Evolutionary conservation across 2,113 vertebrate species (phyloP).

Genomic region (Acrocephalus kingi): DNA sequence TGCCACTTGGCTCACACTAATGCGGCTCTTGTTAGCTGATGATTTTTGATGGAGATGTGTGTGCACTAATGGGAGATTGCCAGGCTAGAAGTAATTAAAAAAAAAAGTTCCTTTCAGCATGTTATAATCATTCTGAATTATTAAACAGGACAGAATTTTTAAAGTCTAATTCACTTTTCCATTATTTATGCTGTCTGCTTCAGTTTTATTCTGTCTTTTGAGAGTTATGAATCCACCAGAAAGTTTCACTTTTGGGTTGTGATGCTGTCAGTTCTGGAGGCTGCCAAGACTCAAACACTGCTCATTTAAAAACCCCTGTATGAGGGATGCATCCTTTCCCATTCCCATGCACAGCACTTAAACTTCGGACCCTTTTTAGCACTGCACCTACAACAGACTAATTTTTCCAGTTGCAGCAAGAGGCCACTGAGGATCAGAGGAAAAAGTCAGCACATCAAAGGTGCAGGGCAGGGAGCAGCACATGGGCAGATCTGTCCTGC

Average conservation of each 20-base stretch:
- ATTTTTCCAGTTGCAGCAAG: neutral
- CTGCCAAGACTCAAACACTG: neutral
- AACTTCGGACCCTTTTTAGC: neutral
- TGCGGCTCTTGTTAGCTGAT: neutral
- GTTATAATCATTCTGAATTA: conserved; percentile 56
- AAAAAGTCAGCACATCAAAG: conserved; percentile 7
- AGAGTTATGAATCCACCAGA: neutral
- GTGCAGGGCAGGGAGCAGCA: neutral
- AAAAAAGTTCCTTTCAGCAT: conserved; percentile 28
- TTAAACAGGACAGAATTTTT: conserved; percentile 51
- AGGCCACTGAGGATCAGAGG: neutral
- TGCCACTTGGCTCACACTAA: neutral
- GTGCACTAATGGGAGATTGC: conserved; percentile 7
- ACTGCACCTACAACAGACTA: neutral
- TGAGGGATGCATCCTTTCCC: neutral
- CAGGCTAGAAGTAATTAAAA: conserved; percentile 47
- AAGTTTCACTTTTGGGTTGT: conserved; percentile 43
- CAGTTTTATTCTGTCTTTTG: conserved; percentile 13
- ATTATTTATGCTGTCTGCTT: conserved; percentile 63
- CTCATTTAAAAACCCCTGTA: neutral
- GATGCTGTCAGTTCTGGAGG: neutral
- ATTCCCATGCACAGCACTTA: neutral
- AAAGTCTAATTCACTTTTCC: conserved; percentile 57
- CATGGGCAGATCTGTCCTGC: conserved; percentile 14
- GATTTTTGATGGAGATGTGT: neutral